Conservation (phyloP, 2,888 invertebrate species). For the Cephus pulcher region DNA sequence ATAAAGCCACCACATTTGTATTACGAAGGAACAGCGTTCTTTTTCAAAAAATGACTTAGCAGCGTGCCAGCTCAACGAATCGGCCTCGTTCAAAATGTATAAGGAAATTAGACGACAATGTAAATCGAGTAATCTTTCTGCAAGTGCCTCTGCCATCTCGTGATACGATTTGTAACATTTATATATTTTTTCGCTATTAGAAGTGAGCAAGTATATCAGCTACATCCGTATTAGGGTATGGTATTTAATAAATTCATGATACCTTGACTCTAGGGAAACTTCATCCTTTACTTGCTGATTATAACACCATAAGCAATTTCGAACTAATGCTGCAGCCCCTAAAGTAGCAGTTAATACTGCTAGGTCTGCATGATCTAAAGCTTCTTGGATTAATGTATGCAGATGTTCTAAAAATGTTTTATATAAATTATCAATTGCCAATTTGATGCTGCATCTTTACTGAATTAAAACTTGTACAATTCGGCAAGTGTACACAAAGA, state of each 20-base stretch:
- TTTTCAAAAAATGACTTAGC: constrained; percentile 75
- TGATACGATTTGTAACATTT: constrained; percentile 79
- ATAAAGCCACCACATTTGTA: constrained; percentile 92
- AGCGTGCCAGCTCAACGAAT: constrained; percentile 81
- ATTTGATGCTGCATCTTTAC: background rate
- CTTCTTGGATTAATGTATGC: constrained; percentile 84
- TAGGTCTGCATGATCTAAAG: constrained; percentile 85
- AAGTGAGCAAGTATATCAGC: background rate
- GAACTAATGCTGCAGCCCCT: constrained; percentile 82
- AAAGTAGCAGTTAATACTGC: constrained; percentile 84
- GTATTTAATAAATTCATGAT: background rate
- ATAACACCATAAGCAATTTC: constrained; percentile 84
- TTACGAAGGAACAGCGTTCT: constrained; percentile 82
- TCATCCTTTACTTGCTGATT: constrained; percentile 71
- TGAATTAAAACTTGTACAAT: background rate
- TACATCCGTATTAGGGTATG: background rate
- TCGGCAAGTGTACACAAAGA: background rate
- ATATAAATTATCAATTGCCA: background rate
- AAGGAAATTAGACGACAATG: constrained; percentile 82
- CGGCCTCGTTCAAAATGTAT: constrained; percentile 85
- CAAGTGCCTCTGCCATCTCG: constrained; percentile 87
- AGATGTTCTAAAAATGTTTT: constrained; percentile 74
- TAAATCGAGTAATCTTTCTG: constrained; percentile 83
- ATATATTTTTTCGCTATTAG: constrained; percentile 58
- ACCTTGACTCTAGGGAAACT: constrained; percentile 49